A percentile compares a stretch with the other conserved stretches of the same genome.
phyloP scores from a whole-genome alignment of 1,140 invertebrate species.

The Trichonephila clavipes region DNA sequence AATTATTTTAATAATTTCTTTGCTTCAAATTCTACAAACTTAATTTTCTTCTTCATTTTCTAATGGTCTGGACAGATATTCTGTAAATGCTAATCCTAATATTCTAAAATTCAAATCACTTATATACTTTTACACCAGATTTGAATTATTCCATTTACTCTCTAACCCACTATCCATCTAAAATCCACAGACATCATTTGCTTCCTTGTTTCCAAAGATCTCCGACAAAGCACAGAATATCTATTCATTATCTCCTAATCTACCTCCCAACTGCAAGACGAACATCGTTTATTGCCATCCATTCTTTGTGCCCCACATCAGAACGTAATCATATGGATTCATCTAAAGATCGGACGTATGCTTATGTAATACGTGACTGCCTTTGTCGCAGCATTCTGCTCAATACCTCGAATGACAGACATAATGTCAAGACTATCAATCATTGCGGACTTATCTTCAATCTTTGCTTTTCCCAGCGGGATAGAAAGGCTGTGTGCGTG shows the following conservation, averaged over 20 bases:
- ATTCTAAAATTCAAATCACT: no score
- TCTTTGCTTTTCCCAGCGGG: conserved; percentile 35
- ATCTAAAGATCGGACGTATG: conserved; percentile 16
- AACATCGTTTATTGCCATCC: neutral
- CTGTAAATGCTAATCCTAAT: no score
- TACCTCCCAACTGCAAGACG: neutral
- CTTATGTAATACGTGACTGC: conserved; percentile 55
- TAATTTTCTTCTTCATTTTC: no score
- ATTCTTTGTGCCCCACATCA: neutral
- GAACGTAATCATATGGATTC: conserved; percentile 30
- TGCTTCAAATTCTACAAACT: no score
- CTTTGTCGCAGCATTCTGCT: conserved; percentile 39
- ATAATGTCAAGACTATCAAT: conserved; percentile 50
- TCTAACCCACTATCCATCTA: neutral
- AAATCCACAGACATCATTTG: neutral
- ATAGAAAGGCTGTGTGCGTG: neutral
- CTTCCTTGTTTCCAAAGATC: neutral
- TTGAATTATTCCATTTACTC: neutral
- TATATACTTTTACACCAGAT: no score
- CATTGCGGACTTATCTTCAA: conserved; percentile 50
- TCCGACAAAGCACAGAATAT: neutral
- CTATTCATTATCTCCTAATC: conserved; percentile 44
- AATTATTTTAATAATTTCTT: no score
- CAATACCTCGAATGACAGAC: conserved; percentile 29
- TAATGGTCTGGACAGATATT: no score